These are phyloP conservation scores for Salvelinus sp. DNA, from an alignment of 2,113 vertebrate species.

Conservation along the genomic window DNA sequence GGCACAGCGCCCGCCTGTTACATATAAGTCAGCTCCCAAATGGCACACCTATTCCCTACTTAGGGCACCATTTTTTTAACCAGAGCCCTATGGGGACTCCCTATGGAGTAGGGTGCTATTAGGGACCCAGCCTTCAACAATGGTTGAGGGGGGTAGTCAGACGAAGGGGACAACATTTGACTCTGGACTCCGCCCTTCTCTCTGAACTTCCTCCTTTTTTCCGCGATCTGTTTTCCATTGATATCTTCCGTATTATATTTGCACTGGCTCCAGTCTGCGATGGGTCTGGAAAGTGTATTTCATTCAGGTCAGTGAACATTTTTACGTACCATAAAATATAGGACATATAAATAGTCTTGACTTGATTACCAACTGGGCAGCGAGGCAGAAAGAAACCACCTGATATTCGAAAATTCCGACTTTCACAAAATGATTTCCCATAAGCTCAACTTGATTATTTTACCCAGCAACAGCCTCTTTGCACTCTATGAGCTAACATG, in stretches of 20 bases:
- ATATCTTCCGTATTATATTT: conserved; percentile 68
- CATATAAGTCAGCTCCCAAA: too few relatives aligned
- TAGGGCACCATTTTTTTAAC: conserved; percentile 1
- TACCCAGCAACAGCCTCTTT: neutral
- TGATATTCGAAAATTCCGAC: conserved; percentile 6
- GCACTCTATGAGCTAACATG: neutral
- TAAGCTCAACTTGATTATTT: neutral
- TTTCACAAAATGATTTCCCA: neutral
- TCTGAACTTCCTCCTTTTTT: conserved; percentile 46
- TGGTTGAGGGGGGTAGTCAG: conserved; percentile 33
- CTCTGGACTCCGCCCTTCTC: conserved; percentile 22
- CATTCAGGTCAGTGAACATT: conserved; percentile 65
- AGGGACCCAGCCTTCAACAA: neutral
- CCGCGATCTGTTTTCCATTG: conserved; percentile 64
- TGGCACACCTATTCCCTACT: too few relatives aligned
- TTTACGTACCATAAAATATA: conserved; percentile 65
- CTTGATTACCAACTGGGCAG: conserved; percentile 52
- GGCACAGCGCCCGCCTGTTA: conserved; percentile 47
- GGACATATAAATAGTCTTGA: conserved; percentile 62
- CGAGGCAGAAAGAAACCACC: conserved; percentile 50
- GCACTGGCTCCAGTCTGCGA: conserved; percentile 19
- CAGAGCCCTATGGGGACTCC: conserved; percentile 10
- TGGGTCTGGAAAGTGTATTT: conserved; percentile 57
- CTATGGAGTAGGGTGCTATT: too few relatives aligned
- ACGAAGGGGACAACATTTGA: neutral